phyloP scores from a whole-genome alignment of 1,140 invertebrate genomes.

The Halyomorpha halys region DNA sequence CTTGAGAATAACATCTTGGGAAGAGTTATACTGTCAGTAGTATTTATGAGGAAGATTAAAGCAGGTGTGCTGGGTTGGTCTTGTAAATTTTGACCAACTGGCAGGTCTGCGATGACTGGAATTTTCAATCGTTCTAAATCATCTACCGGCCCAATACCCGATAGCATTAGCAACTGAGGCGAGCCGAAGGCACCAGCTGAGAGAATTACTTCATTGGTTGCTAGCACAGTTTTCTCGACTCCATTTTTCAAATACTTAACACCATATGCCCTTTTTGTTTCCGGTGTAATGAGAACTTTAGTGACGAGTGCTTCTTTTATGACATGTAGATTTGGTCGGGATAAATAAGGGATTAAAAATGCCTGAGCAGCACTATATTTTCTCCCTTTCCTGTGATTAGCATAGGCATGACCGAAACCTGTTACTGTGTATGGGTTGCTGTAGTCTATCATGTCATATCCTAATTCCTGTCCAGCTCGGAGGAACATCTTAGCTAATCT shows the following conservation, averaged over 20 bases:
- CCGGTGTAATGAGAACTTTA: constrained; percentile 37
- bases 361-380: constrained; percentile 46
- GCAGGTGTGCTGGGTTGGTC: too few species aligned
- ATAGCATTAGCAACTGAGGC: too few species aligned
- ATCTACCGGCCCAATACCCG: too few species aligned
- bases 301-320: constrained; percentile 42
- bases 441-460: constrained; percentile 42
- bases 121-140: too few species aligned
- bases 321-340: constrained; percentile 45
- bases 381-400: constrained; percentile 37
- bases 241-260: constrained; percentile 41
- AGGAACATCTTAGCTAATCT: constrained; percentile 38
- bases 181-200: too few species aligned
- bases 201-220: too few species aligned
- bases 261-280: constrained; percentile 44
- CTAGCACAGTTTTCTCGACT: too few species aligned
- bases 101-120: too few species aligned
- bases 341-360: constrained; percentile 43
- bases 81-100: too few species aligned
- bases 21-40: too few species aligned
- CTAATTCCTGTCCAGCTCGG: constrained; percentile 41
- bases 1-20: too few species aligned
- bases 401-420: constrained; percentile 26
- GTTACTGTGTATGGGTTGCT: constrained; percentile 34
- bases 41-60: too few species aligned